Conservation (phyloP, 1,140 invertebrate species). For the Periplaneta americana region DNA sequence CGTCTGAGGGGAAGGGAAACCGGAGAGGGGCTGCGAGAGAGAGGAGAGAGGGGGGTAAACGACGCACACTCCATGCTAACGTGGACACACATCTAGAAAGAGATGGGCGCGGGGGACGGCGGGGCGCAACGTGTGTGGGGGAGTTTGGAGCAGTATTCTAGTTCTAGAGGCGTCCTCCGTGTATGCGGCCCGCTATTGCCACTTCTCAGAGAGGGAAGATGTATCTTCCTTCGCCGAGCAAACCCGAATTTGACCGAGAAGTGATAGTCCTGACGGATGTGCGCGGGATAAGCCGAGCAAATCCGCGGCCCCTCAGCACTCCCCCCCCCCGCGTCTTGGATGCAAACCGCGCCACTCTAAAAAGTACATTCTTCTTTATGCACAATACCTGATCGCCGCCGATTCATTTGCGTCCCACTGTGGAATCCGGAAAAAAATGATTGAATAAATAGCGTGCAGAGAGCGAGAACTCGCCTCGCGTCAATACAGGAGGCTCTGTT, state of each 20-base stretch:
- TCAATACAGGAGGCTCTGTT: too few species aligned
- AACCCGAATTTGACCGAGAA: background rate
- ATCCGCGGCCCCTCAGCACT: background rate
- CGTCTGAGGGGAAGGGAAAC: background rate
- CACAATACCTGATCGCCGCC: too few species aligned
- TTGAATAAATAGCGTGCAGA: too few species aligned
- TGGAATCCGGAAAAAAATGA: too few species aligned
- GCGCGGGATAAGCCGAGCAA: background rate
- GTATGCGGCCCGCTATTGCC: background rate
- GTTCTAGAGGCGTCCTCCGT: background rate
- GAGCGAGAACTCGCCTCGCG: too few species aligned
- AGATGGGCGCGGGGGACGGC: background rate
- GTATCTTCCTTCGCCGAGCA: background rate
- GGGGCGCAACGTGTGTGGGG: background rate
- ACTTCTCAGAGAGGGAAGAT: background rate
- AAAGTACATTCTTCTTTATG: too few species aligned
- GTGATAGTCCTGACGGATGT: background rate
- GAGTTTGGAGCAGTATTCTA: background rate
- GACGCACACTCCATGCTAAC: conserved; percentile 13
- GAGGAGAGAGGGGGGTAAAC: conserved; percentile 5
- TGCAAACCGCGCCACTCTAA: background rate
- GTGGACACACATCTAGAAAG: conserved; percentile 11
- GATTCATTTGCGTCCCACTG: too few species aligned
- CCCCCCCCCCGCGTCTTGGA: background rate
- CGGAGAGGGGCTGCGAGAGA: background rate